Percentiles rank a stretch among this genome's conserved stretches.
These are phyloP conservation scores for Protaetia brevitarsis DNA, from an alignment of 1,140 invertebrate genomes.

Conservation along the genomic window DNA sequence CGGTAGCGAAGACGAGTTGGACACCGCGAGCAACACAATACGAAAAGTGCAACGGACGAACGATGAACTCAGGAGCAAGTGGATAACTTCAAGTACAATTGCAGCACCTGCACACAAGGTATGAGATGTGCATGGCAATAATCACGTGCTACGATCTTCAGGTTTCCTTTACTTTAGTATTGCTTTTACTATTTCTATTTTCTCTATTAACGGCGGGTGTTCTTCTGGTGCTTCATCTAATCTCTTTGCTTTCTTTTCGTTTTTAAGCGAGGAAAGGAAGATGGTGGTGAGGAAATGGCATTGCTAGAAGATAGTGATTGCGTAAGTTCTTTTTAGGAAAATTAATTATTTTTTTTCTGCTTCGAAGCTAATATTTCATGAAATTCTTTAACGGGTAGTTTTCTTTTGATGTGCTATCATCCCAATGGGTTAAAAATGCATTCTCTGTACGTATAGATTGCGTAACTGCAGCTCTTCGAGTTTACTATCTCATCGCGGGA, in stretches of 20 bases:
- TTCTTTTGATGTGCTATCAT: background rate
- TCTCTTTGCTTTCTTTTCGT: slow-evolving; percentile 27
- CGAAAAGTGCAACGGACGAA: slow-evolving; percentile 73
- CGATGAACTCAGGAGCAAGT: slow-evolving; percentile 78
- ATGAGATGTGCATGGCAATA: background rate
- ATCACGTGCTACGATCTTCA: background rate
- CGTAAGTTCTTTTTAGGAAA: slow-evolving; percentile 37
- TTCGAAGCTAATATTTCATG: background rate
- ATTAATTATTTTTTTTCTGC: background rate
- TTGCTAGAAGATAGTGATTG: slow-evolving; percentile 45
- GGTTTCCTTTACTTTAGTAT: background rate
- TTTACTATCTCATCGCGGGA: slow-evolving; percentile 41
- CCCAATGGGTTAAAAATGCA: background rate
- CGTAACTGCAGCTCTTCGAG: slow-evolving; percentile 45
- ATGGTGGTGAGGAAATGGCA: slow-evolving; percentile 48
- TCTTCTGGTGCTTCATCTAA: slow-evolving; percentile 9
- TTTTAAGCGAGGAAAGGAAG: slow-evolving; percentile 45
- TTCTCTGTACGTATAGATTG: slow-evolving; percentile 37
- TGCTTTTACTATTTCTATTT: background rate
- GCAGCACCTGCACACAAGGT: slow-evolving; percentile 75
- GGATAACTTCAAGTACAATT: slow-evolving; percentile 74
- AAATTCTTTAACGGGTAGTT: background rate
- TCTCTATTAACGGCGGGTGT: background rate
- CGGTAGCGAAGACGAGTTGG: slow-evolving; percentile 79
- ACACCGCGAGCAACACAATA: slow-evolving; percentile 61